Evolutionary conservation across 2,113 vertebrate species (phyloP).

Genomic region (Butorides virescens): DNA sequence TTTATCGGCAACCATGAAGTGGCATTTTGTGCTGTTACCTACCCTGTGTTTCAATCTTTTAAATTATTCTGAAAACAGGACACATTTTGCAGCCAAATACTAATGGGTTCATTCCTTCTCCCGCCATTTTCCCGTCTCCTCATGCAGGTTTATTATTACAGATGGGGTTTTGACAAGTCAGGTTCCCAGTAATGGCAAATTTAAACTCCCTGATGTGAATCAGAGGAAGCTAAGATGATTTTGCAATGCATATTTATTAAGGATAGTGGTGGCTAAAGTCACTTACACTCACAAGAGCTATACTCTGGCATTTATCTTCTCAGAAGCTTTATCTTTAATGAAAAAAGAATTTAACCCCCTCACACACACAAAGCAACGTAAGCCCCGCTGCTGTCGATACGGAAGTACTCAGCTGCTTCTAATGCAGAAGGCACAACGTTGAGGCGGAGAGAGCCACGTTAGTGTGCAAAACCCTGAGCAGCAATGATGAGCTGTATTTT

Average conservation of each 20-base stretch:
- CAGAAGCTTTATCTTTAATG: not conserved
- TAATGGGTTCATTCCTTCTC: not conserved
- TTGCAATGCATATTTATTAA: conserved; percentile 48
- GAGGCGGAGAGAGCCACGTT: not conserved
- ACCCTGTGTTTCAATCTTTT: not conserved
- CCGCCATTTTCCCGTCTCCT: not conserved
- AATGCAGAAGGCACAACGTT: not conserved
- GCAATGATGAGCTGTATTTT: not conserved
- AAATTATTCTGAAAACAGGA: conserved; percentile 3
- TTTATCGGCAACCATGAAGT: not conserved
- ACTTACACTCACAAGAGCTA: conserved; percentile 14
- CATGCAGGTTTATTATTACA: conserved; percentile 23
- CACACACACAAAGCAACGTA: not conserved
- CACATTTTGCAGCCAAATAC: not conserved
- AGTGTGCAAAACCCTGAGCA: not conserved
- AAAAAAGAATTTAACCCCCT: not conserved
- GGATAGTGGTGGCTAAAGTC: conserved; percentile 12
- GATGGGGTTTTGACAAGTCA: conserved; percentile 43
- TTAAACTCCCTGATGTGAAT: conserved; percentile 43
- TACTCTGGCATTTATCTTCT: conserved; percentile 5
- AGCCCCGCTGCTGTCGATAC: not conserved
- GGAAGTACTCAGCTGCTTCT: not conserved
- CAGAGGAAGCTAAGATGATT: not conserved
- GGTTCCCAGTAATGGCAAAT: conserved; percentile 39
- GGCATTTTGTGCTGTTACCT: not conserved